A percentile compares a stretch with the other conserved stretches of the same genome.
phyloP scores from a whole-genome alignment of 2,113 vertebrate species.

The Coryphaenoides rupestris region DNA sequence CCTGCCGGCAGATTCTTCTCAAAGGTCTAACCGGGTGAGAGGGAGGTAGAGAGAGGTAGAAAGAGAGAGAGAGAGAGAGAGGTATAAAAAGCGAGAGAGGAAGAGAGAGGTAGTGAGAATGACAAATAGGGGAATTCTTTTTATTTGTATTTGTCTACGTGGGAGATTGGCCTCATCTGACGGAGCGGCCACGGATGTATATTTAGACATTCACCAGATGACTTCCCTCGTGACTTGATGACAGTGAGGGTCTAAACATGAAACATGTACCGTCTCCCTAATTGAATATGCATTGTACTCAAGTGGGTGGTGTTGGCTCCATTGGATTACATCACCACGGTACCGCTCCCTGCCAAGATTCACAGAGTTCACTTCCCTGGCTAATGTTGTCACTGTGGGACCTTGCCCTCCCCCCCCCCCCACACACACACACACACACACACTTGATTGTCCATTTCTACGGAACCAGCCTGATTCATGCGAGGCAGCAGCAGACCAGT shows the following conservation, averaged over 20 bases:
- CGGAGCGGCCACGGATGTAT: constrained; percentile 14
- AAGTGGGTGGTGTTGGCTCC: constrained; percentile 61
- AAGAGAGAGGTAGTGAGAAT: neutral
- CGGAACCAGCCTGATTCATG: no score
- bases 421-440: no score
- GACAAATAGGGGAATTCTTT: constrained; percentile 32
- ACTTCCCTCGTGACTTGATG: constrained; percentile 27
- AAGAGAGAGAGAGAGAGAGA: no score
- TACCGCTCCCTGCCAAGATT: constrained; percentile 47
- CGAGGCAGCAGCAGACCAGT: no score
- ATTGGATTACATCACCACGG: constrained; percentile 51
- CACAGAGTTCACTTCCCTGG: constrained; percentile 58
- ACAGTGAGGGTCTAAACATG: constrained; percentile 51
- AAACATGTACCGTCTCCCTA: constrained; percentile 51
- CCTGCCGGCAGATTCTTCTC: no score
- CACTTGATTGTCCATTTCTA: constrained; percentile 45
- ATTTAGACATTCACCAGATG: constrained; percentile 25
- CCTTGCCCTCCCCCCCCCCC: constrained; percentile 64
- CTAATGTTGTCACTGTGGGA: constrained; percentile 65
- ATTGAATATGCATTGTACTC: constrained; percentile 58
- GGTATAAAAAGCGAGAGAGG: neutral
- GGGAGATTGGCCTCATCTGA: no score
- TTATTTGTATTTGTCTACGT: constrained; percentile 10
- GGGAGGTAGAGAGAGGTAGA: no score
- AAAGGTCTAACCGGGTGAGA: no score